phyloP scores from a whole-genome alignment of 2,888 invertebrate genomes.

The Melanostoma scalare region DNA sequence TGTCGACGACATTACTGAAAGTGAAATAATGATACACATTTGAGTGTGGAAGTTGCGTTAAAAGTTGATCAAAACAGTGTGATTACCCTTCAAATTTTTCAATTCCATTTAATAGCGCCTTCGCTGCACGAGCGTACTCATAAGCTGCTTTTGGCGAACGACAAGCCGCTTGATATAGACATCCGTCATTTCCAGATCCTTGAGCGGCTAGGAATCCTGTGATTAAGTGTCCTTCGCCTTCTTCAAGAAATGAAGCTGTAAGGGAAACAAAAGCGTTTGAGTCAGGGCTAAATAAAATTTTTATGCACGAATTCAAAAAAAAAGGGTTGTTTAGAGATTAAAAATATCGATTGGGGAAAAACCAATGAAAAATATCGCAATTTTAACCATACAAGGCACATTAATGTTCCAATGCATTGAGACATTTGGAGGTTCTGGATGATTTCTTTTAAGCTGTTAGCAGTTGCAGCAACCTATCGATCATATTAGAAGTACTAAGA shows the following conservation, averaged over 20 bases:
- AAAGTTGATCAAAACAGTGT: neutral
- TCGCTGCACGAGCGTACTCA: slow-evolving; percentile 90
- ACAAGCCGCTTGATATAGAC: slow-evolving; percentile 90
- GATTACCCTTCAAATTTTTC: slow-evolving; percentile 86
- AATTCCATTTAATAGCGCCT: slow-evolving; percentile 88
- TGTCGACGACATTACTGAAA: slow-evolving; percentile 77
- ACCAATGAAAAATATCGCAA: too few species aligned
- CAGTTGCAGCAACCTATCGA: too few species aligned
- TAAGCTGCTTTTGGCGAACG: slow-evolving; percentile 88
- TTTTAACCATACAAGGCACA: too few species aligned
- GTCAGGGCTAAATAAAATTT: too few species aligned
- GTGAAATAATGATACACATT: neutral
- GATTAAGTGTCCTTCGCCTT: slow-evolving; percentile 86
- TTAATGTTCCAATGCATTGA: too few species aligned
- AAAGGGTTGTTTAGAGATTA: too few species aligned
- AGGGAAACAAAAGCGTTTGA: neutral
- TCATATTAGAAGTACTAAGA: too few species aligned
- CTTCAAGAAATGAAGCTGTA: slow-evolving; percentile 82
- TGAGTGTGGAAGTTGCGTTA: neutral
- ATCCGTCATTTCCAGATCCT: slow-evolving; percentile 88
- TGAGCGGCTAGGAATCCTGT: slow-evolving; percentile 86
- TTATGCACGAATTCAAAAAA: too few species aligned
- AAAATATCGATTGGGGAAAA: too few species aligned
- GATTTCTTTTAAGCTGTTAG: too few species aligned
- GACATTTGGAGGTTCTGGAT: too few species aligned